Base-by-base conservation (phyloP, 2,888 invertebrate species). In the Andrena bicolor region DNA sequence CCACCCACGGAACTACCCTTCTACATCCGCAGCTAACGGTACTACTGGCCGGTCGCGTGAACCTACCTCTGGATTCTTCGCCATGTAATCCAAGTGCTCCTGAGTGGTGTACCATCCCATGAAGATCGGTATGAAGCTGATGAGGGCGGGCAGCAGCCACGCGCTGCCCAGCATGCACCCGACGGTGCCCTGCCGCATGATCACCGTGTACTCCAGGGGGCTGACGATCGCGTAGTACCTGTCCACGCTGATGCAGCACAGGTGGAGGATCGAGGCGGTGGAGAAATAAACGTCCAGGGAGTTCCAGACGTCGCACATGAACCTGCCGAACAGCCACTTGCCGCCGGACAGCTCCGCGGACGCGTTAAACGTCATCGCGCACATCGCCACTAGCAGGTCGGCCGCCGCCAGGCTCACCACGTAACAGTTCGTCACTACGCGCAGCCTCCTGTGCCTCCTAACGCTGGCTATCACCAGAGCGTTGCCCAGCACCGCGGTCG, bases 241-340 rank as follows among this genome's bases (percentile, higher is more conserved):
- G 93, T 99, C 99, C 74, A 99, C 98, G 88, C 97, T 97, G 93
- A 99, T 99, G 94, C 98, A 99, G 93, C 98, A 99, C 71, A 99
- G 95, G 93, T 99, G 98, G 66, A 99, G 95, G 82, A 99, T 98
- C 83, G 98, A 98, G 6, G 98, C 98, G 70, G 97, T 98, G 88
- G 97, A 98, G 94, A 98, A 98, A 93, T 98, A 97, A 2, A 99
- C 99, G 94, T 99, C 99, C 85, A 98, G 95, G 49, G 98, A 97
- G 94, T 98, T 99, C 96, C 98, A 99, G 71, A 99, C 96, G 95
- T 99, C 98, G 95, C 99, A 99, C 96, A 98, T 97, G 90, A 97
- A 95, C 90, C 96, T 96, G 6, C 98, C 98, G 92, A 99, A 98
- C 88, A 98, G 95, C 99, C 99, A 99, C 90, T 95, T 95, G 63